Conservation (phyloP, 1,140 invertebrate genomes). For the Trachymyrmex septentrionalis region DNA sequence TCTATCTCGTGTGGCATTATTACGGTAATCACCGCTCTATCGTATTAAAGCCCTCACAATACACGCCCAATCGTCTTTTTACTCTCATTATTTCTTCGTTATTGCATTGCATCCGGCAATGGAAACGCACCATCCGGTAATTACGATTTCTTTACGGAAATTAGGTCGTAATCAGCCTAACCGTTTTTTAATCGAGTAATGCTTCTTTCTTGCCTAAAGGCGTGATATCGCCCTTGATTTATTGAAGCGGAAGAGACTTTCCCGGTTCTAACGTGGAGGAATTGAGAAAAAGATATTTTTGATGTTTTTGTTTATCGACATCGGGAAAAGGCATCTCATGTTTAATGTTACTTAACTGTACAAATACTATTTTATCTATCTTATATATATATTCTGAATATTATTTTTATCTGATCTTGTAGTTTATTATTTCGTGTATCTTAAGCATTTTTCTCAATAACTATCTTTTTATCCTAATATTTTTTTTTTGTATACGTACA, state of each 20-base stretch:
- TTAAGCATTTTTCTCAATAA: neutral
- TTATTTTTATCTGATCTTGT: neutral
- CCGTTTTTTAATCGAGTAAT: neutral
- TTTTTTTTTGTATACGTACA: neutral
- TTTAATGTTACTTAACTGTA: neutral
- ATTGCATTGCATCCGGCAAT: neutral
- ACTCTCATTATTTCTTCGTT: neutral
- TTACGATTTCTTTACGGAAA: slow-evolving; percentile 48
- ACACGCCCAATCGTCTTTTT: neutral
- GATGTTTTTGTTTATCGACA: neutral
- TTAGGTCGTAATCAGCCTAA: slow-evolving; percentile 34
- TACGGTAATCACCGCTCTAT: neutral
- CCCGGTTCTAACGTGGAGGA: neutral
- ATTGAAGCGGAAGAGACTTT: slow-evolving; percentile 25
- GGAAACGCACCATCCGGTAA: slow-evolving; percentile 63
- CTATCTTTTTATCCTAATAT: neutral
- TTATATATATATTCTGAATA: neutral
- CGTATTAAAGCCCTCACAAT: neutral
- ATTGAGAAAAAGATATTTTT: neutral
- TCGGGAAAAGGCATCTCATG: neutral
- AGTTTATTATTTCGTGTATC: neutral
- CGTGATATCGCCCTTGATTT: slow-evolving; percentile 45
- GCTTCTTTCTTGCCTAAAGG: slow-evolving; percentile 28
- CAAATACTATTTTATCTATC: neutral
- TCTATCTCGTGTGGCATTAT: slow-evolving; percentile 9